Evolutionary conservation across 2,797 vertebrate species (phyloP).

Genomic region (Salarias fasciatus): DNA sequence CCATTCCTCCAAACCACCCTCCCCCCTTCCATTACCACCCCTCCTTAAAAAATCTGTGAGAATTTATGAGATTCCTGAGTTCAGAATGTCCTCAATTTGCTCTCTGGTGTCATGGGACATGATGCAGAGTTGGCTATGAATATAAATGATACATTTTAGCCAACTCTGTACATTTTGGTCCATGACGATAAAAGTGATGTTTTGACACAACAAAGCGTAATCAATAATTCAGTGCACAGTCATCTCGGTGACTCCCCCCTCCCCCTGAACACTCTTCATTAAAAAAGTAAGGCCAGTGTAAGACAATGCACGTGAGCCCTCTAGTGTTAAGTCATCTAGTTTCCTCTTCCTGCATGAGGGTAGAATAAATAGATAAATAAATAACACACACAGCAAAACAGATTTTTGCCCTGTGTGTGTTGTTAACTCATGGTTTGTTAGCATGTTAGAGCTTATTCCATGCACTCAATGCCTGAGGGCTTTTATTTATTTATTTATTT

Average conservation of each 20-base stretch:
- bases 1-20: background rate
- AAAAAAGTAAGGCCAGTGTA: constrained; percentile 20
- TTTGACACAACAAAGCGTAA: constrained; percentile 53
- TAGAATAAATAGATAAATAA: too few species aligned
- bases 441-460: background rate
- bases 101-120: constrained; percentile 31
- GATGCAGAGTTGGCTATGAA: constrained; percentile 40
- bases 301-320: constrained; percentile 77
- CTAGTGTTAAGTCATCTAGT: constrained; percentile 69
- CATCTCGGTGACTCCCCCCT: constrained; percentile 37
- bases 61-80: constrained; percentile 19
- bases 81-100: constrained; percentile 52
- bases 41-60: constrained; percentile 22
- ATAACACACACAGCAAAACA: constrained; percentile 10
- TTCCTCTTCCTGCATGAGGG: constrained; percentile 29
- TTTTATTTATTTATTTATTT: background rate
- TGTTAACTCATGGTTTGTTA: background rate
- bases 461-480: background rate
- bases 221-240: constrained; percentile 63
- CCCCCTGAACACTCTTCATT: constrained; percentile 6
- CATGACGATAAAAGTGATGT: constrained; percentile 30
- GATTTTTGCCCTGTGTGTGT: background rate
- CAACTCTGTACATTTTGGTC: constrained; percentile 26
- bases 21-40: too few species aligned
- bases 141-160: constrained; percentile 46